A percentile compares a stretch with the other conserved stretches of the same genome.
phyloP scores from a whole-genome alignment of 2,113 vertebrate genomes.

The Ictalurus punctatus region DNA sequence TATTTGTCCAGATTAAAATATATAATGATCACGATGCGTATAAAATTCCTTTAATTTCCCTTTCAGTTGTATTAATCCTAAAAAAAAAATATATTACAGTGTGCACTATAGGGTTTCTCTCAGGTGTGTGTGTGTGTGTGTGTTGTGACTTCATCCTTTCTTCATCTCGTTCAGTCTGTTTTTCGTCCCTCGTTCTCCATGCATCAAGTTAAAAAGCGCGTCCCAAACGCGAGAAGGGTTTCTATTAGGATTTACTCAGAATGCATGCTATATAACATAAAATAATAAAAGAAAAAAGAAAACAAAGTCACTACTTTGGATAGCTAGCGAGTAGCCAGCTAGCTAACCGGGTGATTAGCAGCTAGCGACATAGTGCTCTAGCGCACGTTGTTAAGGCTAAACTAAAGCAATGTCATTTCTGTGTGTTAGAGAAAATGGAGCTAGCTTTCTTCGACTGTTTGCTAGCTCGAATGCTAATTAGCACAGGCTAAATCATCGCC shows the following conservation, averaged over 20 bases:
- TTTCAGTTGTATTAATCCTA: conserved; percentile 84
- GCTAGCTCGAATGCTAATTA: not conserved
- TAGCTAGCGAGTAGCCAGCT: not conserved
- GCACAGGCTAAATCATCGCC: not conserved
- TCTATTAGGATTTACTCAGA: not conserved
- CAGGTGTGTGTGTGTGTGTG: not conserved
- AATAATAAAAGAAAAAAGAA: too few relatives aligned
- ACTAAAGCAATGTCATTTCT: not conserved
- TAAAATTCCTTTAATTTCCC: conserved; percentile 84
- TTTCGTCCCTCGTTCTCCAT: not conserved
- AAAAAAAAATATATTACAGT: conserved; percentile 70
- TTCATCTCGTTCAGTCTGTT: not conserved
- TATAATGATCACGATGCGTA: conserved; percentile 78
- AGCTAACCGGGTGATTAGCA: not conserved
- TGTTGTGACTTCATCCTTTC: not conserved
- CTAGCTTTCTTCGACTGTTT: not conserved
- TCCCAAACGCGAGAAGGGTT: not conserved
- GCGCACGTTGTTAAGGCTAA: not conserved
- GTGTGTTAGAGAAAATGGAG: not conserved
- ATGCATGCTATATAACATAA: not conserved
- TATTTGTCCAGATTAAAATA: conserved; percentile 69
- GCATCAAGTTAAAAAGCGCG: not conserved
- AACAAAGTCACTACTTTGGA: not conserved
- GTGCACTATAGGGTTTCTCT: conserved; percentile 36
- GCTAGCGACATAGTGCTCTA: not conserved